phyloP scores from a whole-genome alignment of 2,797 vertebrate genomes.

The Gymnothorax reevesii region DNA sequence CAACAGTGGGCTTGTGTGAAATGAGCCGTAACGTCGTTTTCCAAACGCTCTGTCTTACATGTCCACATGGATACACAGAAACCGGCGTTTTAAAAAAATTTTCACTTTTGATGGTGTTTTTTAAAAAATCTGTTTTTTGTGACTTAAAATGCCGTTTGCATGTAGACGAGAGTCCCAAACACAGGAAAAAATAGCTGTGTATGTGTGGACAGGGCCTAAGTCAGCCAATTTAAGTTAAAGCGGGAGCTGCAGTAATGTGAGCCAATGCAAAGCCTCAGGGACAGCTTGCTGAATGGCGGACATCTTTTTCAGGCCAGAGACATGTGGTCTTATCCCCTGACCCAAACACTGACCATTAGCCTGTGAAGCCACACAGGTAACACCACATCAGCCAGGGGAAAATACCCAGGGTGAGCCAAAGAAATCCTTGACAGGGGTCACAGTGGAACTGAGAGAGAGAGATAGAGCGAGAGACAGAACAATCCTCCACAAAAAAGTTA shows the following conservation, averaged over 20 bases:
- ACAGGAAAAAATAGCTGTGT: no score
- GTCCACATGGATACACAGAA: no score
- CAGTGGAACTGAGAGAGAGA: neutral
- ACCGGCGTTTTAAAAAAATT: no score
- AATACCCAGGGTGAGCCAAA: conserved; percentile 5
- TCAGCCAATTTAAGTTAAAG: neutral
- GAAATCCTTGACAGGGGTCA: neutral
- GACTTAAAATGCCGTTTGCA: no score
- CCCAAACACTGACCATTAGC: conserved; percentile 30
- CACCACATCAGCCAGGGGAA: conserved; percentile 19
- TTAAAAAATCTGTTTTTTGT: no score
- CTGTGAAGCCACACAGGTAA: conserved; percentile 22
- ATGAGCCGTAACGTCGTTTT: no score
- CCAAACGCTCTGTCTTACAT: no score
- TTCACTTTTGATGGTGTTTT: no score
- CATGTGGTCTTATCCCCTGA: conserved; percentile 15
- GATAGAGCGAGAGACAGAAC: neutral
- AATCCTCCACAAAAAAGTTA: neutral
- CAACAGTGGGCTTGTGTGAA: no score
- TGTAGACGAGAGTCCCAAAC: no score
- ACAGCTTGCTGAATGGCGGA: conserved; percentile 6
- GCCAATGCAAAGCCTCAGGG: conserved; percentile 3
- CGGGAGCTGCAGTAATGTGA: neutral
- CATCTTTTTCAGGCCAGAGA: conserved; percentile 20
- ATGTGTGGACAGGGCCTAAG: no score